These are phyloP conservation scores for Zapus hudsonius DNA, from an alignment of 2,113 vertebrate species.

Conservation along the genomic window DNA sequence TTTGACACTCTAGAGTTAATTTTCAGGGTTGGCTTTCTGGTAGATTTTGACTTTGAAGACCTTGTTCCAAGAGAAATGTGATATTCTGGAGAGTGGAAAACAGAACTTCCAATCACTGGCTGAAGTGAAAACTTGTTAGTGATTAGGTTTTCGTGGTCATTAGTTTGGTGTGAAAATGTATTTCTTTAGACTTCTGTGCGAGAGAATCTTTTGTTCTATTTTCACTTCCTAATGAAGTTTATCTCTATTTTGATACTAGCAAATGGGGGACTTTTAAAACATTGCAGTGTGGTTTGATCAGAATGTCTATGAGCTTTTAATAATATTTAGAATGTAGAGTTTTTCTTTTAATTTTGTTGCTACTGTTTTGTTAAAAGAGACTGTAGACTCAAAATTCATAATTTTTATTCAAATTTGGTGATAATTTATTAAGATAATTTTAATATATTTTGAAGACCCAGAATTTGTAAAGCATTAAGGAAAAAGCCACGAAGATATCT, in stretches of 20 bases:
- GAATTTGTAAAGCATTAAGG: not conserved
- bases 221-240: not conserved
- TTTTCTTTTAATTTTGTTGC: slow-evolving; percentile 24
- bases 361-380: slow-evolving; percentile 28
- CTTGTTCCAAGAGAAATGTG: slow-evolving; percentile 23
- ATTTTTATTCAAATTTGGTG: slow-evolving; percentile 51
- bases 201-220: not conserved
- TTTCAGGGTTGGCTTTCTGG: slow-evolving; percentile 14
- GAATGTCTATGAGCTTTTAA: not conserved
- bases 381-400: not conserved
- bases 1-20: slow-evolving; percentile 42
- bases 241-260: slow-evolving; percentile 12
- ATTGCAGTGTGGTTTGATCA: not conserved
- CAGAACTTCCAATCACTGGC: not conserved
- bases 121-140: not conserved
- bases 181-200: not conserved
- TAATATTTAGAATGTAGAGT: not conserved
- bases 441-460: slow-evolving; percentile 23
- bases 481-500: not conserved
- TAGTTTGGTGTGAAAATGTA: slow-evolving; percentile 5
- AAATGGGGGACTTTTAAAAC: not conserved
- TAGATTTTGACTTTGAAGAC: slow-evolving; percentile 44
- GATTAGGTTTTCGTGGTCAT: not conserved
- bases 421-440: slow-evolving; percentile 23
- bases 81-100: not conserved